Evolutionary conservation across 2,797 vertebrate species (phyloP), one percentile per base, ranked within the genome.

Genomic region (Lagodon rhomboides): DNA sequence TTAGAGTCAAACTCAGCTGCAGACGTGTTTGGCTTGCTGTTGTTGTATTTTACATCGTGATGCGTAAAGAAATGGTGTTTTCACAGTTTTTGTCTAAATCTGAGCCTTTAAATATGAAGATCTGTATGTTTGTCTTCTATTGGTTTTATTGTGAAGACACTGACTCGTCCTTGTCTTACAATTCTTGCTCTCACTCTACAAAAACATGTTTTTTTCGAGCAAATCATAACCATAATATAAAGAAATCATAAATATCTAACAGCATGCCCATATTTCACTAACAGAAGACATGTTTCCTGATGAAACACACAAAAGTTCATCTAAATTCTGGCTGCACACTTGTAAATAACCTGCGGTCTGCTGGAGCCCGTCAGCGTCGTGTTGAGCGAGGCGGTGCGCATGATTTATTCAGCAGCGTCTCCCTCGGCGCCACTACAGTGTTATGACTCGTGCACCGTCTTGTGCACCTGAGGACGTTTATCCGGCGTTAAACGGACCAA

Each of bases 391-490:
- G 17, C 25, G 2, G 68, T 38, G 34, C 10, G 10, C 17, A 68
- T 83, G 61, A 85, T 89, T 89, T 76, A 79, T 79, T 86, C 73
- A 80, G 25, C 44, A 58, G 7, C 61, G 5, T 65, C 51, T 55
- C 56, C 56, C 41, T 65, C 73, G 3, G 44, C 34, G 44, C 49
- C 10, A 6, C 47, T 9, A 27, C 41, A 25, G 46, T 66, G 67
- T 75, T 79, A 50, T 50, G 80, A 82, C 76, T 78, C 27, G 55
- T 62, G 75, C 9, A 38, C 27, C 4, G 27, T 27, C 27, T 27
- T 27, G 47, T 64, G 54, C 63, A 77, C 79, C 68, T 66, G 53
- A 62, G 79, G 81, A 86, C 72, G 75, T 85, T 83, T 87, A 79
- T 81, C 69, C 15, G 25, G 53, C 46, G 38, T 73, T 83, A 78